Evolutionary conservation across 2,888 invertebrate genomes (phyloP), one percentile per base, ranked within the genome.

Genomic region (Drosophila mimica): DNA sequence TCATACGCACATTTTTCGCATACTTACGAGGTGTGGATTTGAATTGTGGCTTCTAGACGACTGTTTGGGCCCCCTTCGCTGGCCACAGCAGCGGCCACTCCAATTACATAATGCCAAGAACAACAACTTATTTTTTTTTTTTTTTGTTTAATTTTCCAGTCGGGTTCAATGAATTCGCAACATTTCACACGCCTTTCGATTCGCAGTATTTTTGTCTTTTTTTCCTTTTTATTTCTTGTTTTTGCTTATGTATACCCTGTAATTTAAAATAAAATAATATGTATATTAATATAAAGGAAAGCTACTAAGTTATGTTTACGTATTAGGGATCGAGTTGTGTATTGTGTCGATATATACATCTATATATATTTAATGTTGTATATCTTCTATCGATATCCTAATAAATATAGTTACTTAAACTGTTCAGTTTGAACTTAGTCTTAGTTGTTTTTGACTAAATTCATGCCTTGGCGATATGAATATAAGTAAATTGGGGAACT

Each of bases 101-200:
- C 51, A 51, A 56, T 88, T 75, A 83, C 87, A 75, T 81, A 86
- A 83, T 58, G 77, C 65, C 51, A 57, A 59, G 65, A 74, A 68
- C 33, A 54, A 48, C 65, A 63, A 30, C 46, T 20, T 46, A 25
- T 15, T 38, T 38, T 40, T 40, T n/a, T 11, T 40, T 38, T 17
- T 40, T 46, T 15, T 46, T 13, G 25, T 25, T 46, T 20, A 57
- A 30, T 58, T 70, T 70, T 57, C 34, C 68, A 43, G 46, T 17
- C 40, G 84, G 66, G 89, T 89, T 85, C 84, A 85, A 85, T 84
- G 84, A 88, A 85, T 88, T 85, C 60, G 48, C 63, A 51, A 56
- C 49, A 84, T 87, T 87, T 89, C 84, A 81, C 83, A 88, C 88
- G 89, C 72, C 36, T 20, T 43, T 63, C 52, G 31, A 11, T 51